phyloP scores from a whole-genome alignment of 2,113 vertebrate species.

The Sylvilagus bachmani region DNA sequence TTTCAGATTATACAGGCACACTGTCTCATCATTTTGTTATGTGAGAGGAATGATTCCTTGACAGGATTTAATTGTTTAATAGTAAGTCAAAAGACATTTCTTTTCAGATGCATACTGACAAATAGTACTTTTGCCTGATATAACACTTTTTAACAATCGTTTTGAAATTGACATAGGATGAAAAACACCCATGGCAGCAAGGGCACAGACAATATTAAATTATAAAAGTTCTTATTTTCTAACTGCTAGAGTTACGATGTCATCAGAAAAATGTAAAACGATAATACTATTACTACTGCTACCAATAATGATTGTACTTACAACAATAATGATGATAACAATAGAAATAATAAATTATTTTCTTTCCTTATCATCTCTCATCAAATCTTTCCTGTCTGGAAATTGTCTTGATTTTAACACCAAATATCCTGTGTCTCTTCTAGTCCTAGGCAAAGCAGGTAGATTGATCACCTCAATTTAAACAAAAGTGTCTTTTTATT shows the following conservation, averaged over 20 bases:
- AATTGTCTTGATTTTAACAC: not conserved
- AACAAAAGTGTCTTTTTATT: not conserved
- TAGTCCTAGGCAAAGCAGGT: not conserved
- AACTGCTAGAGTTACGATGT: not conserved
- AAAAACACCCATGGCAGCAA: not conserved
- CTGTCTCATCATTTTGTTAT: not conserved
- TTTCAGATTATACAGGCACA: not conserved
- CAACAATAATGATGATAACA: not conserved
- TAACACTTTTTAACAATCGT: not conserved
- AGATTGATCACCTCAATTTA: not conserved
- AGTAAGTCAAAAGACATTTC: not conserved
- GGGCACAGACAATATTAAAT: not conserved
- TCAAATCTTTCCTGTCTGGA: not conserved
- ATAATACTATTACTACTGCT: not conserved
- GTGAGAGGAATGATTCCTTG: not conserved
- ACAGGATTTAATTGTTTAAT: constrained; percentile 1
- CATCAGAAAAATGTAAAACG: not conserved
- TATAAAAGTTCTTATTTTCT: not conserved
- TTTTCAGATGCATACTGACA: not conserved
- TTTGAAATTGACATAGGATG: not conserved
- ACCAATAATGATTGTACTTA: not conserved
- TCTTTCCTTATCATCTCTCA: not conserved
- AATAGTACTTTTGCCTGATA: not conserved
- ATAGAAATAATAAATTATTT: not conserved
- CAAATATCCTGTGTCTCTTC: no score